These are phyloP conservation scores for Drosophila pseudoananassae DNA, from an alignment of 1,140 invertebrate species.

Conservation along the genomic window DNA sequence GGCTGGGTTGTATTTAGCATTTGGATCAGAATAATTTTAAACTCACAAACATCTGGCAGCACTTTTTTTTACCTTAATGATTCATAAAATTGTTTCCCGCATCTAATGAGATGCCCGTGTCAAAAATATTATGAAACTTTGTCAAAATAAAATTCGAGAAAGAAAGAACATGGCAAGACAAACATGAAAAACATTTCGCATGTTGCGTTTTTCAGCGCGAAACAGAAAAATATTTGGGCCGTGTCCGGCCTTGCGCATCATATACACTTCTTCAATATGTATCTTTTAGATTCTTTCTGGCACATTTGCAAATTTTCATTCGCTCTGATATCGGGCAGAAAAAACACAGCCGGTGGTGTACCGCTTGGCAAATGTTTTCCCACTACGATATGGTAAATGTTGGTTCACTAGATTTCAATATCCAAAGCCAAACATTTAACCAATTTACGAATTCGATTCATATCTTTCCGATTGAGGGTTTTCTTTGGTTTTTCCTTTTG, in stretches of 20 bases:
- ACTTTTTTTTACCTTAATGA: conserved; percentile 55
- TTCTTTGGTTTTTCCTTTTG: neutral
- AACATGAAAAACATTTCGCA: conserved; percentile 48
- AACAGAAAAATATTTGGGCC: conserved; percentile 32
- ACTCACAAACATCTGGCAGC: conserved; percentile 36
- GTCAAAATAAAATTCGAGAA: conserved; percentile 44
- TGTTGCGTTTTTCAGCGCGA: conserved; percentile 37
- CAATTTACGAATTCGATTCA: conserved; percentile 6
- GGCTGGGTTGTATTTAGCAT: conserved; percentile 13
- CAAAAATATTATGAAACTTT: conserved; percentile 32
- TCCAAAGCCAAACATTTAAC: conserved; percentile 35
- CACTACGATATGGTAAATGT: conserved; percentile 30
- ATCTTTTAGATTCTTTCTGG: conserved; percentile 34
- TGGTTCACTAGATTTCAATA: conserved; percentile 41
- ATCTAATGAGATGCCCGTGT: conserved; percentile 17
- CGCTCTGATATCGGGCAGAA: conserved; percentile 5
- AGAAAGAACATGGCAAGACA: conserved; percentile 20
- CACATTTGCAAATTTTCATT: conserved; percentile 64
- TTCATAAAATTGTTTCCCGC: conserved; percentile 62
- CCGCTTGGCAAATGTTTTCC: conserved; percentile 35
- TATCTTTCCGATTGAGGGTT: neutral
- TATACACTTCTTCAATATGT: conserved; percentile 8
- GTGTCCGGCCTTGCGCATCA: conserved; percentile 56
- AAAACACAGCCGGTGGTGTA: conserved; percentile 27
- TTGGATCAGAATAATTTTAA: conserved; percentile 29